A percentile compares a stretch with the other conserved stretches of the same genome.
phyloP scores from a whole-genome alignment of 2,888 invertebrate species.

The Scaptomyza tumidula region DNA sequence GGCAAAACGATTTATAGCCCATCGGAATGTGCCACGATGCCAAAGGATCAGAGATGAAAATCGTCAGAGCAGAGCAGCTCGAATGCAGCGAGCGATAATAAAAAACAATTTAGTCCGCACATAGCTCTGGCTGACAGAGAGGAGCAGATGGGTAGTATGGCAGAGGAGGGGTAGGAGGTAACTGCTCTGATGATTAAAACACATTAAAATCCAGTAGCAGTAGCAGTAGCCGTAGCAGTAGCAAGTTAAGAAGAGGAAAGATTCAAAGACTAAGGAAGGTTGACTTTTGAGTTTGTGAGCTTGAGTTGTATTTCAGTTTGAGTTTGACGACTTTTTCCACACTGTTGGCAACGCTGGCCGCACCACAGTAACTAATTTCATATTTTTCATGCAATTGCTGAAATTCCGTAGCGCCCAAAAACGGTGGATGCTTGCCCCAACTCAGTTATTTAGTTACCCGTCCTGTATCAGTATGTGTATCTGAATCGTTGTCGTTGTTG shows the following conservation, averaged over 20 bases:
- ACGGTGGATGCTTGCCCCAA: conserved; percentile 16
- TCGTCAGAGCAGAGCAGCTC: conserved; percentile 27
- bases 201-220: conserved; percentile 84
- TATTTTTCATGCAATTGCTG: conserved; percentile 83
- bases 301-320: conserved; percentile 23
- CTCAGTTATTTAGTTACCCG: conserved; percentile 22
- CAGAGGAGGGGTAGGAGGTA: conserved; percentile 6
- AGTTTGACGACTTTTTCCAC: conserved; percentile 66
- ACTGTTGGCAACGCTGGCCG: conserved; percentile 11
- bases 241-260: conserved; percentile 1
- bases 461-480: conserved; percentile 3
- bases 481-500: conserved; percentile 21
- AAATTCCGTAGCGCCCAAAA: conserved; percentile 71
- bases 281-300: conserved; percentile 17
- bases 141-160: background rate
- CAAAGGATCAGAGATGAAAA: conserved; percentile 72
- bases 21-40: conserved; percentile 73
- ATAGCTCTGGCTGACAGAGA: background rate
- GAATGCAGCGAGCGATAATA: conserved; percentile 54
- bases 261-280: conserved; percentile 1
- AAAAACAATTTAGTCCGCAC: conserved; percentile 69
- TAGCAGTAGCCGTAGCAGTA: conserved; percentile 30
- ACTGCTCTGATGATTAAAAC: conserved; percentile 83
- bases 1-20: conserved; percentile 80
- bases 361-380: conserved; percentile 80